Evolutionary conservation across 2,797 vertebrate genomes (phyloP).

Genomic region (Lutjanus campechanus): DNA sequence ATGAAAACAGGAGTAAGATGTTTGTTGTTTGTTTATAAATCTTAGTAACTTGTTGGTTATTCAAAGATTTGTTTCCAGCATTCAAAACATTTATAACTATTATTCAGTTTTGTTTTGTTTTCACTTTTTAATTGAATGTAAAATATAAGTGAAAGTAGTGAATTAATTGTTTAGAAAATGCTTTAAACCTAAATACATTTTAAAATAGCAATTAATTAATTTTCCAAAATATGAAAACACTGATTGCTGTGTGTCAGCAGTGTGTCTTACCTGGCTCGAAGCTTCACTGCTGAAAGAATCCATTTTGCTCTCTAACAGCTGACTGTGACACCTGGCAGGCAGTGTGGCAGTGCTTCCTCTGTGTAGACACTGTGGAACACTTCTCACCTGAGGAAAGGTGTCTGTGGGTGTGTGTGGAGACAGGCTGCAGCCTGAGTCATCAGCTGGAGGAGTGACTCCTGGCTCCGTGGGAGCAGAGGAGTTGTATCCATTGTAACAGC

Average conservation of each 20-base stretch:
- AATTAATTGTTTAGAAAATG: too few species aligned
- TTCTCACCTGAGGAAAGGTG: slow-evolving; percentile 22
- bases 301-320: slow-evolving; percentile 82
- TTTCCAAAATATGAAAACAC: not conserved
- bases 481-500: slow-evolving; percentile 71
- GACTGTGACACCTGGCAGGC: slow-evolving; percentile 73
- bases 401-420: slow-evolving; percentile 49
- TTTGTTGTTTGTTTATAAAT: too few species aligned
- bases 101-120: too few species aligned
- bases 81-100: too few species aligned
- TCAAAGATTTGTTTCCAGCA: too few species aligned
- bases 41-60: too few species aligned
- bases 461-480: slow-evolving; percentile 73
- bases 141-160: too few species aligned
- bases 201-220: too few species aligned
- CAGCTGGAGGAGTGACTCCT: slow-evolving; percentile 70
- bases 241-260: not conserved
- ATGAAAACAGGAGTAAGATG: too few species aligned
- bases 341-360: slow-evolving; percentile 70
- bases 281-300: slow-evolving; percentile 84
- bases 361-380: slow-evolving; percentile 36
- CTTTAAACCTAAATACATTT: too few species aligned
- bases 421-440: slow-evolving; percentile 38
- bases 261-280: slow-evolving; percentile 86
- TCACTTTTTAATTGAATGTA: too few species aligned